Base-by-base conservation (phyloP, 2,797 vertebrate genomes). In the Parauchenoglanis ngamensis region DNA sequence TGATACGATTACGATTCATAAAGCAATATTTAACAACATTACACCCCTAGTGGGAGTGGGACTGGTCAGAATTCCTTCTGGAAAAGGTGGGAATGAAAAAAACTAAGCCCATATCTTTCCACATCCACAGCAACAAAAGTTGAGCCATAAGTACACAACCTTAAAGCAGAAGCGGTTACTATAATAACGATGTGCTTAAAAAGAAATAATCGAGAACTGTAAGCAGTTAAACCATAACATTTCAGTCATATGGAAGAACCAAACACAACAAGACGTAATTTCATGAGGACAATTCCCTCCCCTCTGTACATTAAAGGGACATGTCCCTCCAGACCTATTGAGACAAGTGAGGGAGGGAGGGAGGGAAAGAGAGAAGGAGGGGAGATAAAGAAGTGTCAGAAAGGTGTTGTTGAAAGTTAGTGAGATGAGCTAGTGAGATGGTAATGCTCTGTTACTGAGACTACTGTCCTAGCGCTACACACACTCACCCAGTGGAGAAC, bases 401-500 rank as follows among this genome's bases (percentile, higher is more conserved):
- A 75, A 86, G 85, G 80, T 87, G 86, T 85, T 84, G 77, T 87
- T 88, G 86, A 87, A 90, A 85, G 77, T 85, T 76, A 77, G 85
- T 46, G 54, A 88, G 67, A 88, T 83, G 83, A 85, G 76, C 90
- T 19, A 86, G 84, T 65, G 80, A 88, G 87, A 88, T 78, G 87
- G 70, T 88, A 85, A 88, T 88, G 87, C 83, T 83, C 57, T 83
- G 87, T 88, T 86, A 88, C 87, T 83, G 87, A 88, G 87, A 88
- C 87, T 77, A 86, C 84, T 78, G 84, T 86, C 84, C 87, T 83
- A 75, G 72, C 85, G 82, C 85, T 88, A 84, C 76, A 83, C 56
- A 75, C 56, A 57, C 85, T 88, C 87, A 90, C 95, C 96, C 95
- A 96, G 96, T 98, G 96, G 97, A 99, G 98, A 97, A 98, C 98